phyloP scores from a whole-genome alignment of 2,888 invertebrate genomes.

The Tiliacea aurago region DNA sequence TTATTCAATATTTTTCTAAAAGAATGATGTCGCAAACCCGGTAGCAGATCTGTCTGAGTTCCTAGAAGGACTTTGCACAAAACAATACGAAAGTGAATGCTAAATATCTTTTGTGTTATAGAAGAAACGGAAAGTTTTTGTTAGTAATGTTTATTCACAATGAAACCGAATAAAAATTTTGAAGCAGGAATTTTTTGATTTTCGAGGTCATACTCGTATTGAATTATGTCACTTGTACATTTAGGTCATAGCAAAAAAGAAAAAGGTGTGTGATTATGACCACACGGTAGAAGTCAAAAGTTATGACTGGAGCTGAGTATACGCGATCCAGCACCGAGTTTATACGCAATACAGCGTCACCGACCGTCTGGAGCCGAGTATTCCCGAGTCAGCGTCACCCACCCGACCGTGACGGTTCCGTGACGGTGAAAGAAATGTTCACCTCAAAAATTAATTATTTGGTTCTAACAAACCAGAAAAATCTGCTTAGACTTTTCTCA shows the following conservation, averaged over 20 bases:
- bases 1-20: constrained; percentile 54
- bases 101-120: constrained; percentile 65
- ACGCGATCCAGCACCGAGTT: not conserved
- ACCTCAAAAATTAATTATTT: no score
- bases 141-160: constrained; percentile 31
- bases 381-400: no score
- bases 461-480: no score
- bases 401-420: no score
- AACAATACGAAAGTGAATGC: constrained; percentile 71
- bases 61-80: constrained; percentile 84
- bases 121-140: constrained; percentile 69
- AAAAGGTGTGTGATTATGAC: not conserved
- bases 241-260: not conserved
- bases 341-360: no score
- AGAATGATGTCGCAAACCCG: constrained; percentile 59
- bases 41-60: constrained; percentile 77
- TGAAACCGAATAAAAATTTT: constrained; percentile 21
- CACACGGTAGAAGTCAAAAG: not conserved
- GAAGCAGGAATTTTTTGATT: not conserved
- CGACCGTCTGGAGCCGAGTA: no score
- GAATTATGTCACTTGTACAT: not conserved
- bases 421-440: no score
- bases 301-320: not conserved
- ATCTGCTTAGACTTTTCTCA: no score
- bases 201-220: constrained; percentile 5